Percentiles rank a stretch among this genome's conserved stretches.
These are phyloP conservation scores for Tetropium fuscum DNA, from an alignment of 2,888 invertebrate genomes.

Conservation along the genomic window DNA sequence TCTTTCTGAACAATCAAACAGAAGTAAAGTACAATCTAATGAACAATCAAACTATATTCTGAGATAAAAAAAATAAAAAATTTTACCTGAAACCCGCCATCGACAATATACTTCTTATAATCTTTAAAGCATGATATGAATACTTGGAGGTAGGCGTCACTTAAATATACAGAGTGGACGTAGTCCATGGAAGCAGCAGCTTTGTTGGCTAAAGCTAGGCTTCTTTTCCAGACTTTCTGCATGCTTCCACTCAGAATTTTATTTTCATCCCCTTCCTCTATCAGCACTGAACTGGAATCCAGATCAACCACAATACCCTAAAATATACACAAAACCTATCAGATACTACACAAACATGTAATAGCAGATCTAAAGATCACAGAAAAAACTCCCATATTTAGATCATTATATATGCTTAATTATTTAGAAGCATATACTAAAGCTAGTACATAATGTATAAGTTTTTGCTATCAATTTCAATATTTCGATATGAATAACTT, in stretches of 20 bases:
- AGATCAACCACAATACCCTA: constrained; percentile 83
- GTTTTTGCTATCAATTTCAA: too few relatives aligned
- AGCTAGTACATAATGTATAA: too few relatives aligned
- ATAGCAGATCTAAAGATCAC: too few relatives aligned
- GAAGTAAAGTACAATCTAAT: not conserved
- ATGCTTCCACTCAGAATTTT: constrained; percentile 79
- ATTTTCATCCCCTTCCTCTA: constrained; percentile 81
- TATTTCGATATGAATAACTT: too few relatives aligned
- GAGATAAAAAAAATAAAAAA: not conserved
- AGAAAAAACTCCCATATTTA: too few relatives aligned
- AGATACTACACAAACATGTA: too few relatives aligned
- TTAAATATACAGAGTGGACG: constrained; percentile 78
- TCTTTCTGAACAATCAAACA: constrained; percentile 74
- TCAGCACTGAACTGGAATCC: constrained; percentile 73
- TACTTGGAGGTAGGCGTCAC: constrained; percentile 82
- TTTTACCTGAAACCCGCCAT: constrained; percentile 63
- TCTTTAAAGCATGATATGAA: constrained; percentile 83
- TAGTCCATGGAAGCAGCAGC: constrained; percentile 66
- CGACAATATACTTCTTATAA: constrained; percentile 72
- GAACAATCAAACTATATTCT: not conserved
- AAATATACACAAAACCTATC: constrained; percentile 52
- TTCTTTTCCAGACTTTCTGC: constrained; percentile 76
- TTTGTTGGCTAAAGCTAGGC: constrained; percentile 66
- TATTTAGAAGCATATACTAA: too few relatives aligned
- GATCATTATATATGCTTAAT: too few relatives aligned